Base-by-base conservation (phyloP, 2,888 invertebrate species). In the Aphodius granarius region DNA sequence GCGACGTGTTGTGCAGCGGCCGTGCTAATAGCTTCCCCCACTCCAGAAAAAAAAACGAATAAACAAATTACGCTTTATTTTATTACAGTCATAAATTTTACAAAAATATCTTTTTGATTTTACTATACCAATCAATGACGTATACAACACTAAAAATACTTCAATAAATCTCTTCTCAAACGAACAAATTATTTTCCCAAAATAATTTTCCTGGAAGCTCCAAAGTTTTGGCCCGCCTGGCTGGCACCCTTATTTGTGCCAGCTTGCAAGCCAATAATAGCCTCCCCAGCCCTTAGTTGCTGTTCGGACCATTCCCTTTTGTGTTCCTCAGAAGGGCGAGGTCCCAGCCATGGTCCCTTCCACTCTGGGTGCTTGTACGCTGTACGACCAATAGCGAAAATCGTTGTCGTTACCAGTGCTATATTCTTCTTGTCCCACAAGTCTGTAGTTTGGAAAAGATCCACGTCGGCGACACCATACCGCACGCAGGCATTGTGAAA, bases 391-490 rank as follows among this genome's bases (percentile, higher is more conserved):
- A 97, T 90, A 16, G 97, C 95, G 83, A 94, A 94, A 82, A 97
- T 93, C 72, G 96, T 95, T 83, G 93, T 92, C 73, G 97, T 94
- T 71, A 97, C 97, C 75, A 94, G 91, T 62, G 93, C 92, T 79
- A 97, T 95, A 86, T 97, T 97, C 87, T 96, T 95, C 83, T 91
- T 91, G 86, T 97, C 97, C 91, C 95, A 97, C 22, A 98, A 90
- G 84, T 97, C 97, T 0, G 96, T 95, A 0, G 97, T 95, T 88
- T 97, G 96, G 90, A 97, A 97, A 13, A 95, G 90, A 85, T 97
- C 97, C 0, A 93, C 92, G 81, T 95, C 95, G 5, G 94, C 92
- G 0, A 97, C 95, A 73, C 97, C 97, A 83, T 96, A 94, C 82
- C 91, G 91, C 66, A 93, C 90, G 84, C 94, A 94, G 0, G 95